phyloP scores from a whole-genome alignment of 2,113 vertebrate species.

The Pampusana beccarii region DNA sequence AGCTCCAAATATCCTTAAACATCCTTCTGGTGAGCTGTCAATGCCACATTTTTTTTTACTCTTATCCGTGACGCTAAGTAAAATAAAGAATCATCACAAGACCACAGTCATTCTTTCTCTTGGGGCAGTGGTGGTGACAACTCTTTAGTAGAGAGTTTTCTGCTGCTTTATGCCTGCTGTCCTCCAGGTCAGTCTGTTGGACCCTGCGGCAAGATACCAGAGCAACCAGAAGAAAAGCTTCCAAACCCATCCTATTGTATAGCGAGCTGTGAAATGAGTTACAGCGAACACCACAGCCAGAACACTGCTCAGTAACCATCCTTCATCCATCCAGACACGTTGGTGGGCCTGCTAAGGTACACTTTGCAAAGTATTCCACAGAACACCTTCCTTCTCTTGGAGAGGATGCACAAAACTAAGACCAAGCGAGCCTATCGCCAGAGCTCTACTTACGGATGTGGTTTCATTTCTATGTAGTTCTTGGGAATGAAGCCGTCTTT shows the following conservation, averaged over 20 bases:
- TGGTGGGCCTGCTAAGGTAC: not conserved
- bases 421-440: not conserved
- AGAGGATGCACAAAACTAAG: not conserved
- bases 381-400: not conserved
- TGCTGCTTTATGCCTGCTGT: not conserved
- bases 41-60: not conserved
- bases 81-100: not conserved
- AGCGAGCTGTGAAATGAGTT: not conserved
- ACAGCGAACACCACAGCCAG: not conserved
- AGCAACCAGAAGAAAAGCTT: not conserved
- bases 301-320: not conserved
- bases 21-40: not conserved
- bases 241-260: not conserved
- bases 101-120: not conserved
- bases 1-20: not conserved
- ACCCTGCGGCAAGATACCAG: not conserved
- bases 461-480: constrained; percentile 99
- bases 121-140: not conserved
- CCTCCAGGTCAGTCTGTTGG: not conserved
- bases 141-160: not conserved
- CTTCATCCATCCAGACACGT: not conserved
- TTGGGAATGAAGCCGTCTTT: constrained; percentile 98
- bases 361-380: not conserved
- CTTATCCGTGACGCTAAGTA: not conserved
- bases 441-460: constrained; percentile 90